Base-by-base conservation (phyloP, 1,140 invertebrate genomes). In the Thaumatotibia leucotreta region DNA sequence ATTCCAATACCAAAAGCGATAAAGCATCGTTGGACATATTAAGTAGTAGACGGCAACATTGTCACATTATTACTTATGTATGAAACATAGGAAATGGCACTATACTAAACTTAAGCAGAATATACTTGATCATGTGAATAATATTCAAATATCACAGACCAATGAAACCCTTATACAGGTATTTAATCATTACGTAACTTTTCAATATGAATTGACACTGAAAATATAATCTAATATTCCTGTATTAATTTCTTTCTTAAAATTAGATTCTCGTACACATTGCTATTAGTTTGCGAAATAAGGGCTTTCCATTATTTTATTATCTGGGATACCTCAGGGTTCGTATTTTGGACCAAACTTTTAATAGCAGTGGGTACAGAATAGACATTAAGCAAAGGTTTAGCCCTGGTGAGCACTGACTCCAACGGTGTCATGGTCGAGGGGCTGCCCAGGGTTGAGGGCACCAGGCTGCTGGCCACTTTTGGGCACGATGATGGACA, bases 401-500 rank as follows among this genome's bases (percentile, higher is more conserved):
- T 62, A 62, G 29, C 61, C 61, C 8, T 35, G 61, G 6, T 62
- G 32, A 24, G 75, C 72, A 35, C 70, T 68, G 66, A 84, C 84
- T 6, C 70, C 67, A 17, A 84, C 76, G 39, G 88, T 89, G 72
- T 92, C 91, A 9, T 83, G 70, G 50, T 83, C 82, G 23, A 91
- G 81, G 8, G 81, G 75, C 17, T 76, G 67, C 17, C 73, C 71
- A 23, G 76, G 71, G 52, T 73, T 73, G 29, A 50, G 70, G 20
- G 66, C 67, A 24, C 78, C 78, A 22, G 78, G 77, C 66, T 80
- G 78, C 1, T 81, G 73, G 4, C 84, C 85, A 66, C 82, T 83
- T 77, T 93, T 92, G 22, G 87, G 80, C 4, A 91, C 88, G 35
- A 93, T 92, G 63, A 92, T 91, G 58, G 92, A 93, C 8, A 94